Conservation (phyloP, 2,888 invertebrate species). For the Caenorhabditis japonica region DNA sequence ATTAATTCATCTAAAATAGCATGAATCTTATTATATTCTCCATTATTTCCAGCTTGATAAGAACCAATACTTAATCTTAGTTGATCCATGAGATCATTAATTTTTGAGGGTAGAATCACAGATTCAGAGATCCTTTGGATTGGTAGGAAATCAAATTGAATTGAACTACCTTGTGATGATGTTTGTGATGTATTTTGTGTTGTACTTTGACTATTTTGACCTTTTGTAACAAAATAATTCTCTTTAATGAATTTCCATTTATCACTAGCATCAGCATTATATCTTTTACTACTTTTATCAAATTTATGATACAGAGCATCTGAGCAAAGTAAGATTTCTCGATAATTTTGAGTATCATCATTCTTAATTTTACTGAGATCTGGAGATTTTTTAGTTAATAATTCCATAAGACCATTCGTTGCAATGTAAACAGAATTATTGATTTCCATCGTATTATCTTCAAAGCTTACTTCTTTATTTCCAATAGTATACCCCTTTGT, state of each 20-base stretch:
- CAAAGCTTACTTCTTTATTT: conserved; percentile 56
- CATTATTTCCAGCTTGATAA: conserved; percentile 63
- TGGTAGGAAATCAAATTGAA: conserved; percentile 19
- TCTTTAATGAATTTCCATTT: too few relatives aligned
- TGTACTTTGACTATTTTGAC: conserved; percentile 59
- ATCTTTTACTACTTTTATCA: conserved; percentile 56
- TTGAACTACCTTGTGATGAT: too few relatives aligned
- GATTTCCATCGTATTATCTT: conserved; percentile 56
- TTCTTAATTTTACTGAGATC: conserved; percentile 33
- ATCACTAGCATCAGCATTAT: conserved; percentile 65
- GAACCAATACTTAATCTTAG: conserved; percentile 49
- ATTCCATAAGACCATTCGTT: conserved; percentile 60
- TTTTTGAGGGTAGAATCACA: conserved; percentile 44
- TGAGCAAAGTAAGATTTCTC: conserved; percentile 58
- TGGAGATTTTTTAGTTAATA: conserved; percentile 64
- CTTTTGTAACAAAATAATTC: conserved; percentile 54
- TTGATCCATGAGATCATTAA: conserved; percentile 47
- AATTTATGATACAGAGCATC: conserved; percentile 61
- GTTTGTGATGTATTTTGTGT: conserved; percentile 37
- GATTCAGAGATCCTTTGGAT: conserved; percentile 14
- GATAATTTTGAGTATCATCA: conserved; percentile 56
- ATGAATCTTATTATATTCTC: too few relatives aligned
- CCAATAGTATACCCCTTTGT: conserved; percentile 63
- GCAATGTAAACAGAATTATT: conserved; percentile 45
- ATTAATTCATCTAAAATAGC: conserved; percentile 59